Percentiles rank a stretch among this genome's conserved stretches.
These are phyloP conservation scores for Ceratoteleas bidentatus DNA, from an alignment of 1,140 invertebrate species.

Conservation along the genomic window DNA sequence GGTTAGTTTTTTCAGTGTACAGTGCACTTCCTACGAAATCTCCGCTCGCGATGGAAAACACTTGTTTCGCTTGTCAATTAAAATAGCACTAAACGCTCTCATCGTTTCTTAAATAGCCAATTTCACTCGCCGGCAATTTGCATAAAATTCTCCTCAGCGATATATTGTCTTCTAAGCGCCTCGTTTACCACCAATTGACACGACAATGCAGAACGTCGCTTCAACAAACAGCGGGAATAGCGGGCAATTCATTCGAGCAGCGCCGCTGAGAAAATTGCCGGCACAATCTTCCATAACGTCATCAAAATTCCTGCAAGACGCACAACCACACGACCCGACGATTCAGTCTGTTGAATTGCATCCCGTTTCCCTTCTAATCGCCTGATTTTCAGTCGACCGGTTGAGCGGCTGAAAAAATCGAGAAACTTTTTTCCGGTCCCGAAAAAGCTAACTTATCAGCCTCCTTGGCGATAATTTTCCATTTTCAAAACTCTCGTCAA, in stretches of 20 bases:
- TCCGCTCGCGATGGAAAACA: too few species aligned
- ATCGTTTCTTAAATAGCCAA: slow-evolving; percentile 2
- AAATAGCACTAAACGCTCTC: too few species aligned
- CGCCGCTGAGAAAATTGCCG: slow-evolving; percentile 39
- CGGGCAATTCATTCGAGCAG: slow-evolving; percentile 21
- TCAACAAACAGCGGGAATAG: slow-evolving; percentile 34
- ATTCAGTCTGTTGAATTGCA: background rate
- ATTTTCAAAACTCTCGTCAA: too few species aligned
- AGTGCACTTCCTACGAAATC: too few species aligned
- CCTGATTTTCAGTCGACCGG: background rate
- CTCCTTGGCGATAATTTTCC: too few species aligned
- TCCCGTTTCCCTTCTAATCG: too few species aligned
- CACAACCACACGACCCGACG: slow-evolving; percentile 23
- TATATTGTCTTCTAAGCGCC: slow-evolving; percentile 36
- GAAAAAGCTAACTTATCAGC: too few species aligned
- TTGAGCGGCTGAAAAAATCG: too few species aligned
- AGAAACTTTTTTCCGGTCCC: too few species aligned
- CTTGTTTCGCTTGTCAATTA: too few species aligned
- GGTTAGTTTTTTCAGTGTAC: too few species aligned
- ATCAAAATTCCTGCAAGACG: slow-evolving; percentile 28
- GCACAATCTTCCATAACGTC: slow-evolving; percentile 23
- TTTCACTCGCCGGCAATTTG: slow-evolving; percentile 12
- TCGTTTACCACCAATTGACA: slow-evolving; percentile 32
- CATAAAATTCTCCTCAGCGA: slow-evolving; percentile 21
- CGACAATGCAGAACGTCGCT: slow-evolving; percentile 32